phyloP scores from a whole-genome alignment of 2,113 vertebrate species.

The Pollimyrus isidori region DNA sequence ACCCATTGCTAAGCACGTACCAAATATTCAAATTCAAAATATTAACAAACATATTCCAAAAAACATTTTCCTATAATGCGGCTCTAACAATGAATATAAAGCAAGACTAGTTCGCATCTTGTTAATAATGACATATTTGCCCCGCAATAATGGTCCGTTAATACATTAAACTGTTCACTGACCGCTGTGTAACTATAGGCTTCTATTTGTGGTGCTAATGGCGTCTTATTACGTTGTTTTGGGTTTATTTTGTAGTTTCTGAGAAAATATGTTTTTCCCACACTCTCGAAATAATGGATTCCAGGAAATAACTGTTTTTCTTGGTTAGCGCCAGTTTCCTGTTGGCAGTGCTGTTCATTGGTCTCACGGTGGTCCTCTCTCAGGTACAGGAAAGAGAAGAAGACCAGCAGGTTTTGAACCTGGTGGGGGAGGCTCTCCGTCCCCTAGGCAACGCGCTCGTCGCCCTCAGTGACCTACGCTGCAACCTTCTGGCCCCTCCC shows the following conservation, averaged over 20 bases:
- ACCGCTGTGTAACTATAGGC: background rate
- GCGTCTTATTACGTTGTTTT: background rate
- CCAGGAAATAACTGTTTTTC: background rate
- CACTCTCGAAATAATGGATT: background rate
- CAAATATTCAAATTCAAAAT: no score
- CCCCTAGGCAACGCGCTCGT: conserved; percentile 83
- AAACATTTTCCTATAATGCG: no score
- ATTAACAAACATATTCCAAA: no score
- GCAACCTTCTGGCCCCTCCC: conserved; percentile 70
- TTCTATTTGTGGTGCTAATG: background rate
- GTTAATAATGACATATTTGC: background rate
- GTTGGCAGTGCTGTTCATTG: background rate
- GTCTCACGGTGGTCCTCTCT: background rate
- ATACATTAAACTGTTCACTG: background rate
- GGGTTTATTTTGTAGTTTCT: background rate
- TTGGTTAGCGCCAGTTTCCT: background rate
- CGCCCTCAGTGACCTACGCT: conserved; percentile 76
- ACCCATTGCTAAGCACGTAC: no score
- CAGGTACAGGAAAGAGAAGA: conserved; percentile 75
- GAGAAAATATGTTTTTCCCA: background rate
- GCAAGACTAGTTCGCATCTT: background rate
- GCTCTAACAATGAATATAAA: no score
- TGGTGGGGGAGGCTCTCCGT: conserved; percentile 77
- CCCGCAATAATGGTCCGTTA: background rate
- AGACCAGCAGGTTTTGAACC: conserved; percentile 72